Evolutionary conservation across 2,113 vertebrate species (phyloP).

Genomic region (Phocoena sinus): DNA sequence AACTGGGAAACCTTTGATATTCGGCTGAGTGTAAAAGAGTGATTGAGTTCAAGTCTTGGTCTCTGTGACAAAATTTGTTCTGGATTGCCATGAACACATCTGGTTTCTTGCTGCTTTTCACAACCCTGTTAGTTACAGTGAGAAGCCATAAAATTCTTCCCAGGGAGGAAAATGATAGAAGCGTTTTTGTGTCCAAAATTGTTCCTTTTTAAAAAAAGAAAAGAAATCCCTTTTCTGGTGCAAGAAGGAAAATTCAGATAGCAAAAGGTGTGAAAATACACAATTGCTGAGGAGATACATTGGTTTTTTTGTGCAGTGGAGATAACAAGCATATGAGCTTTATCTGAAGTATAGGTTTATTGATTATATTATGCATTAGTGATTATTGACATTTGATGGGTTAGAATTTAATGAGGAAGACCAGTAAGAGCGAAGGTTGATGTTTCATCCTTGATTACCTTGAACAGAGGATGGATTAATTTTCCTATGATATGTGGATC

Average conservation of each 20-base stretch:
- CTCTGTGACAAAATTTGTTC: slow-evolving; percentile 60
- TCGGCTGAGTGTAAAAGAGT: neutral
- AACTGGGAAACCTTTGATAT: slow-evolving; percentile 13
- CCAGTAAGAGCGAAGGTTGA: neutral
- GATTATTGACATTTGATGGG: slow-evolving; percentile 36
- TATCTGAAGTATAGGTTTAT: slow-evolving; percentile 4
- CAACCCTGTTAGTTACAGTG: slow-evolving; percentile 16
- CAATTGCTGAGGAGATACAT: neutral
- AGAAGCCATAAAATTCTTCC: slow-evolving; percentile 56
- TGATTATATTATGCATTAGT: neutral
- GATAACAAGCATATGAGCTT: neutral
- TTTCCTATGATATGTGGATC: slow-evolving; percentile 33
- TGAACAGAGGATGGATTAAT: neutral
- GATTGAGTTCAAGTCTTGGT: neutral
- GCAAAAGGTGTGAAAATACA: slow-evolving; percentile 22
- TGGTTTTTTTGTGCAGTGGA: neutral
- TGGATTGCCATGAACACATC: slow-evolving; percentile 17
- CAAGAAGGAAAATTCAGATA: slow-evolving; percentile 29
- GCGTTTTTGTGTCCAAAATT: slow-evolving; percentile 33
- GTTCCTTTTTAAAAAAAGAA: neutral
- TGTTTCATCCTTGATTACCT: neutral
- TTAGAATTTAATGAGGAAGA: neutral
- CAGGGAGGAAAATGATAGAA: slow-evolving; percentile 32
- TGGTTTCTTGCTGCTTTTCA: slow-evolving; percentile 52
- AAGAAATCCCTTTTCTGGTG: neutral